Conservation (phyloP, 2,113 vertebrate species). For the Ctenodactylus gundi region DNA sequence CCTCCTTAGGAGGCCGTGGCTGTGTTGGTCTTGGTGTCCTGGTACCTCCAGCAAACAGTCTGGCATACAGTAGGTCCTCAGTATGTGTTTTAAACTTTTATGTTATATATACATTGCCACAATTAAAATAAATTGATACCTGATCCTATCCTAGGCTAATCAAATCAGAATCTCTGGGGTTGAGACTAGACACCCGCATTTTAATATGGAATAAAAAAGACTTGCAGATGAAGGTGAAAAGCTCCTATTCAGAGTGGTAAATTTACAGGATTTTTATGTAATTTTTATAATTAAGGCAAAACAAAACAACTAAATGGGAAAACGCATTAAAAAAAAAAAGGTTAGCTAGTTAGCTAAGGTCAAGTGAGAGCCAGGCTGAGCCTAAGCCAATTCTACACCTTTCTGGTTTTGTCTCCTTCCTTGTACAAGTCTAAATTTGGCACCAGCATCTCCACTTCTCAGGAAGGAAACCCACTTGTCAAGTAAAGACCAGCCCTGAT, state of each 20-base stretch:
- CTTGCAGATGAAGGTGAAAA: background rate
- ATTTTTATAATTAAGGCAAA: background rate
- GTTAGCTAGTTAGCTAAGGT: background rate
- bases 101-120: background rate
- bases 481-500: background rate
- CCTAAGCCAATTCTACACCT: background rate
- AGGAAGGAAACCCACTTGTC: background rate
- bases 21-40: no score
- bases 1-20: background rate
- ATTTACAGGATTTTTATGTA: background rate
- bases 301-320: background rate
- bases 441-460: background rate
- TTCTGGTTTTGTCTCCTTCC: background rate
- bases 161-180: background rate
- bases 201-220: background rate
- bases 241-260: background rate
- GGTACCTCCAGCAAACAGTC: no score
- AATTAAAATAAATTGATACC: background rate
- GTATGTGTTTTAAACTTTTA: background rate
- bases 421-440: background rate
- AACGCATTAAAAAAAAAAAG: background rate
- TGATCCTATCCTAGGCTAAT: background rate
- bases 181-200: background rate
- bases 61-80: background rate
- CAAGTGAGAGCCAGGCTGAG: background rate